Percentiles rank a stretch among this genome's conserved stretches.
These are phyloP conservation scores for Labeo catla DNA, from an alignment of 2,113 vertebrate genomes.

Conservation along the genomic window DNA sequence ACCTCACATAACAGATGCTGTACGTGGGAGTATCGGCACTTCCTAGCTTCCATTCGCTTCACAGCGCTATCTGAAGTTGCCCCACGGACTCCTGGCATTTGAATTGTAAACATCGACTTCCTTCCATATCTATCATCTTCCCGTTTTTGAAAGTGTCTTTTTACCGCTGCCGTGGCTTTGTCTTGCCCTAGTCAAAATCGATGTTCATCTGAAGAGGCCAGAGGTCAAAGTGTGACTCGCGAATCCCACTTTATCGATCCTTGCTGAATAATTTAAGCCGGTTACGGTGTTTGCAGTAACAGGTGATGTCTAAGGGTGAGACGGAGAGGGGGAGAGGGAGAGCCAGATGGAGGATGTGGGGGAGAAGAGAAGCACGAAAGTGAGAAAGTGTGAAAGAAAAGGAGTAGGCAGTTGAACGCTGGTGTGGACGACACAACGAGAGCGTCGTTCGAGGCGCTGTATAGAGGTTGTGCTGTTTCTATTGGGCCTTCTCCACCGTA, in stretches of 20 bases:
- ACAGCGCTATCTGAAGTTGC: constrained; percentile 19
- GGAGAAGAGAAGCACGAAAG: not conserved
- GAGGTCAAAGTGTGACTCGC: constrained; percentile 66
- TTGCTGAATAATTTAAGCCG: constrained; percentile 67
- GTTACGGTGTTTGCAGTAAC: constrained; percentile 67
- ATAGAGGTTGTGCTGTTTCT: constrained; percentile 44
- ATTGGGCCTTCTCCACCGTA: constrained; percentile 46
- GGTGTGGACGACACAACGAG: constrained; percentile 50
- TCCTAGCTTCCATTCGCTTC: not conserved
- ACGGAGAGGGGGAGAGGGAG: constrained; percentile 24
- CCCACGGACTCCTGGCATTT: constrained; percentile 22
- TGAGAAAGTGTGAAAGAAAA: not conserved
- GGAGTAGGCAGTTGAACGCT: constrained; percentile 58
- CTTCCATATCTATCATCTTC: constrained; percentile 3
- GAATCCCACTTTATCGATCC: constrained; percentile 68
- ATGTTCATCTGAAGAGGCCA: constrained; percentile 67
- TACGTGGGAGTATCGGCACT: constrained; percentile 39
- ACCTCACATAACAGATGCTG: constrained; percentile 44
- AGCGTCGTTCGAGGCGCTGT: constrained; percentile 63
- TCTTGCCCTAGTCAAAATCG: constrained; percentile 61
- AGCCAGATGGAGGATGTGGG: constrained; percentile 46
- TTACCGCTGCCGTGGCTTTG: constrained; percentile 11
- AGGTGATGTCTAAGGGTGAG: constrained; percentile 40
- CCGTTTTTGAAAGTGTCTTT: constrained; percentile 29
- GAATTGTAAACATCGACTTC: constrained; percentile 21